phyloP scores from a whole-genome alignment of 2,888 invertebrate genomes.

The Serrognathus titanus region DNA sequence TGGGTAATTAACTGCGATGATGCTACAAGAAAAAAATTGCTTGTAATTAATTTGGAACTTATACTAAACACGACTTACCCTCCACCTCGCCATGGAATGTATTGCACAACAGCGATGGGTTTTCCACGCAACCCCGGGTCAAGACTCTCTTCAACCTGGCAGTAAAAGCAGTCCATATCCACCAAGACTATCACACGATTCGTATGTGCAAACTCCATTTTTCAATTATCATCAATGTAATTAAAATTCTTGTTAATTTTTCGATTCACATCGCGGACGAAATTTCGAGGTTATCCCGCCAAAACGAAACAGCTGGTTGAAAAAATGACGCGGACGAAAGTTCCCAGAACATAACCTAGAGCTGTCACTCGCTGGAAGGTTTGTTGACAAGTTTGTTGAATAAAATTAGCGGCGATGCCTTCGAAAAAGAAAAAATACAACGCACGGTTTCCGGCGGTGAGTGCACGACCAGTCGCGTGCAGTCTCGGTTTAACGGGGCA shows the following conservation, averaged over 20 bases:
- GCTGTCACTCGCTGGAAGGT: conserved; percentile 13
- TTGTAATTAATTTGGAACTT: neutral
- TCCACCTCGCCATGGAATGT: conserved; percentile 89
- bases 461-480: neutral
- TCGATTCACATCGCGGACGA: neutral
- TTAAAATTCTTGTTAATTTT: neutral
- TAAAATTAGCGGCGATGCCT: conserved; percentile 24
- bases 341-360: conserved; percentile 17
- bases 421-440: conserved; percentile 37
- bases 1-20: conserved; percentile 96
- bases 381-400: conserved; percentile 18
- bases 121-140: conserved; percentile 77
- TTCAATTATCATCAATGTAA: neutral
- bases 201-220: conserved; percentile 31
- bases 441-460: conserved; percentile 34
- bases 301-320: conserved; percentile 12
- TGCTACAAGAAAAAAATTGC: conserved; percentile 54
- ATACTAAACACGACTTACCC: conserved; percentile 60
- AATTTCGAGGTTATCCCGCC: conserved; percentile 8
- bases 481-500: neutral
- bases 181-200: conserved; percentile 79
- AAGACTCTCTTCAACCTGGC: conserved; percentile 95
- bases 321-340: neutral
- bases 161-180: conserved; percentile 99
- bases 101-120: conserved; percentile 95